phyloP scores from a whole-genome alignment of 1,140 invertebrate genomes.

The Drosophila lini region DNA sequence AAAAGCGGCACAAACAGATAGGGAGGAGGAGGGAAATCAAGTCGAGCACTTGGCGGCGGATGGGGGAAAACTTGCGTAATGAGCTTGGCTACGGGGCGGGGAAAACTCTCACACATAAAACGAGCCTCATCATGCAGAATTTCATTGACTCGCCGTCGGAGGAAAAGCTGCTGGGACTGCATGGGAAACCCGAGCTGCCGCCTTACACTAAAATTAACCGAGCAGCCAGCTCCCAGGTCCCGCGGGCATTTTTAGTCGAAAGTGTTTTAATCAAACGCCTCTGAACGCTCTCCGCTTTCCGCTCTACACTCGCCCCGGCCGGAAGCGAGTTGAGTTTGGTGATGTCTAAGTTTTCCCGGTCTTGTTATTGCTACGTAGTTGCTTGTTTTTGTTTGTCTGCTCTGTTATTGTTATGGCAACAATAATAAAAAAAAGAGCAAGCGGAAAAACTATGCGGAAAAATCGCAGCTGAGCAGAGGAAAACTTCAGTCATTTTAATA shows the following conservation, averaged over 20 bases:
- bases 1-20: constrained; percentile 16
- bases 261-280: constrained; percentile 72
- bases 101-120: constrained; percentile 49
- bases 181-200: constrained; percentile 22
- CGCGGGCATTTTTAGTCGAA: constrained; percentile 69
- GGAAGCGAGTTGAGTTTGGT: constrained; percentile 35
- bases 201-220: constrained; percentile 70
- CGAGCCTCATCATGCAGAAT: constrained; percentile 55
- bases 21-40: constrained; percentile 23
- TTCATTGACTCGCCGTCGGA: constrained; percentile 56
- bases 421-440: constrained; percentile 26
- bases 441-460: constrained; percentile 32
- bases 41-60: constrained; percentile 31
- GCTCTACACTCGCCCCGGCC: constrained; percentile 35
- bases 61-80: constrained; percentile 69
- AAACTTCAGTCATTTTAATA: constrained; percentile 4
- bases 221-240: constrained; percentile 48
- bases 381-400: constrained; percentile 40
- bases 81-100: constrained; percentile 44
- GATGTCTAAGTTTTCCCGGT: constrained; percentile 18
- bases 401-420: constrained; percentile 43
- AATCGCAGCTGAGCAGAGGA: constrained; percentile 29
- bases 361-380: constrained; percentile 41
- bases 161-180: constrained; percentile 29
- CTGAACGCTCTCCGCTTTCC: constrained; percentile 13